These are phyloP conservation scores for Pagrus major DNA, from an alignment of 2,113 vertebrate genomes.

Conservation along the genomic window DNA sequence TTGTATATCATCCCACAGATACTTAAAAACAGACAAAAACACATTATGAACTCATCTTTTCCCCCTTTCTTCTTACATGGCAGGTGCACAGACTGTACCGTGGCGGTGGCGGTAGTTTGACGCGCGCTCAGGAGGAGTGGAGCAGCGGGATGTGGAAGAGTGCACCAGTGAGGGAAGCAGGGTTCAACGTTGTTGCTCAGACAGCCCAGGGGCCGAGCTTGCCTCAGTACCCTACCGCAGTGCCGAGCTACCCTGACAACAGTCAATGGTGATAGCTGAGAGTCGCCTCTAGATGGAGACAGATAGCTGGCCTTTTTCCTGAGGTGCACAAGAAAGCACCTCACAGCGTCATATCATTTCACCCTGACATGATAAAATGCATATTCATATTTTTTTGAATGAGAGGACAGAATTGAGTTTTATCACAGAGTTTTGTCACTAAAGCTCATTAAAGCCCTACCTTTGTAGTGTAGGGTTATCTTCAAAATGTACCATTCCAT, in stretches of 20 bases:
- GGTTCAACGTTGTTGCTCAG: constrained; percentile 87
- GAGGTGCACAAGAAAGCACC: neutral
- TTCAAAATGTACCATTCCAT: constrained; percentile 52
- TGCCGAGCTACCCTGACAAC: constrained; percentile 91
- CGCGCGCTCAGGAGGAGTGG: constrained; percentile 95
- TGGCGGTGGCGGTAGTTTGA: constrained; percentile 90
- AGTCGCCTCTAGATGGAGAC: constrained; percentile 67
- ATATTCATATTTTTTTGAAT: constrained; percentile 19
- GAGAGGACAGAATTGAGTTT: constrained; percentile 36
- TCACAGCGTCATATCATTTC: constrained; percentile 30
- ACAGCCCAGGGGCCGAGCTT: constrained; percentile 88
- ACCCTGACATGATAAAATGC: constrained; percentile 9
- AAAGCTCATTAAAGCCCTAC: constrained; percentile 7
- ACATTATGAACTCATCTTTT: neutral
- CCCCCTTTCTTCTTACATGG: neutral
- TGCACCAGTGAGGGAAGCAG: constrained; percentile 87
- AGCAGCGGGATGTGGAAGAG: constrained; percentile 88
- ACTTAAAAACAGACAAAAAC: neutral
- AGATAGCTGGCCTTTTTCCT: constrained; percentile 4
- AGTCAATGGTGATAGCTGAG: constrained; percentile 78
- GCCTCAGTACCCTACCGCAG: constrained; percentile 92
- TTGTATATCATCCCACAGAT: neutral
- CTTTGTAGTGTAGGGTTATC: constrained; percentile 1
- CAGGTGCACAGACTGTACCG: constrained; percentile 95
- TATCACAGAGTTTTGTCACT: constrained; percentile 31